These are phyloP conservation scores for Pedionomus torquatus DNA, from an alignment of 2,113 vertebrate species.

Conservation along the genomic window DNA sequence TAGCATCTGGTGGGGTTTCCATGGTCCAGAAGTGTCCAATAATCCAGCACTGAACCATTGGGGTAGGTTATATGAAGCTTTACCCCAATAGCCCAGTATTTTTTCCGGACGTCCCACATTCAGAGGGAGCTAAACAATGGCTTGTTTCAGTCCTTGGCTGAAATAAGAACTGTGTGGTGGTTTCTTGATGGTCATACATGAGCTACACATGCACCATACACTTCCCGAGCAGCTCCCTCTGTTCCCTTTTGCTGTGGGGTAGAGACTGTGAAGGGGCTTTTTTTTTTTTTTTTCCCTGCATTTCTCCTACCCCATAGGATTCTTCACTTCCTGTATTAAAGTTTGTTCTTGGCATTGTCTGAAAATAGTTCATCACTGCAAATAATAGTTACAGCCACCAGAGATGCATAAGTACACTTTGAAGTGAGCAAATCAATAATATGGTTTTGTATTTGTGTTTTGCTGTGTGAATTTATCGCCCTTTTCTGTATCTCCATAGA, in stretches of 20 bases:
- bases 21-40: not conserved
- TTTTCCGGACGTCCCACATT: not conserved
- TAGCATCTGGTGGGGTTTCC: not conserved
- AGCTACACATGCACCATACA: not conserved
- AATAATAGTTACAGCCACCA: conserved; percentile 40
- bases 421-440: conserved; percentile 36
- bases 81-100: not conserved
- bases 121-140: not conserved
- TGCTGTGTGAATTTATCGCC: not conserved
- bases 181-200: not conserved
- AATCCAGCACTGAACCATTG: not conserved
- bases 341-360: conserved; percentile 12
- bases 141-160: not conserved
- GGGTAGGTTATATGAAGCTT: not conserved
- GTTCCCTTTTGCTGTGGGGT: not conserved
- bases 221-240: not conserved
- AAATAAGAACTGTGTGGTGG: not conserved
- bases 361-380: conserved; percentile 35
- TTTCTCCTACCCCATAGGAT: not conserved
- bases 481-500: not conserved
- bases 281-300: not conserved
- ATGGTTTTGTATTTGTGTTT: not conserved
- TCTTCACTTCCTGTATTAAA: conserved; percentile 1
- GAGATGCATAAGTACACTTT: conserved; percentile 50
- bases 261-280: not conserved